Evolutionary conservation across 2,113 vertebrate genomes (phyloP).

Genomic region (Pholis gunnellus): DNA sequence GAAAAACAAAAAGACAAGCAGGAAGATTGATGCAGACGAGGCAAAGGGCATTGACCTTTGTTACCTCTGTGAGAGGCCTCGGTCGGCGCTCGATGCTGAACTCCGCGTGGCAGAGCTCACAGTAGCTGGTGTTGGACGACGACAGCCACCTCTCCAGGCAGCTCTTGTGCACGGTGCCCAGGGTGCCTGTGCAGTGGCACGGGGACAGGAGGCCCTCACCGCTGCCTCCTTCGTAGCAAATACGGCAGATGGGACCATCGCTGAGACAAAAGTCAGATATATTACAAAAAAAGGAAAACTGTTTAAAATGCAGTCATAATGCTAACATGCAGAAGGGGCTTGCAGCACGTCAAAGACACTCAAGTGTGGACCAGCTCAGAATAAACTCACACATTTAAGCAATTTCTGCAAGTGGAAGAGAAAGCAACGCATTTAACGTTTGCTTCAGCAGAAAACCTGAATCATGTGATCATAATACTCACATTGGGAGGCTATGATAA

Average conservation of each 20-base stretch:
- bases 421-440: not conserved
- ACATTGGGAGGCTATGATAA: not conserved
- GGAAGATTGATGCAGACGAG: conserved; percentile 48
- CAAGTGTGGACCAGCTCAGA: not conserved
- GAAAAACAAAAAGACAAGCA: not conserved
- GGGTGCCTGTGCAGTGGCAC: conserved; percentile 92
- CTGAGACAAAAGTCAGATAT: conserved; percentile 70
- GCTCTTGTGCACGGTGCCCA: conserved; percentile 96
- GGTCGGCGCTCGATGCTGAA: conserved; percentile 94
- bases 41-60: conserved; percentile 61
- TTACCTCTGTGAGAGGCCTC: conserved; percentile 94
- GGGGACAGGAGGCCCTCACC: conserved; percentile 92
- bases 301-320: not conserved
- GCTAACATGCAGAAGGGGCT: not conserved
- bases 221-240: conserved; percentile 94
- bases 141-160: conserved; percentile 98
- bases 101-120: conserved; percentile 96
- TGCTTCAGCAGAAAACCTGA: not conserved
- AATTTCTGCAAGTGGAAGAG: not conserved
- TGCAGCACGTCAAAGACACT: not conserved
- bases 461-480: not conserved
- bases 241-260: conserved; percentile 96
- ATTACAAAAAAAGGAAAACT: not conserved
- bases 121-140: conserved; percentile 98
- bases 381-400: not conserved